Conservation (phyloP, 2,113 vertebrate species). For the Uria lomvia region DNA sequence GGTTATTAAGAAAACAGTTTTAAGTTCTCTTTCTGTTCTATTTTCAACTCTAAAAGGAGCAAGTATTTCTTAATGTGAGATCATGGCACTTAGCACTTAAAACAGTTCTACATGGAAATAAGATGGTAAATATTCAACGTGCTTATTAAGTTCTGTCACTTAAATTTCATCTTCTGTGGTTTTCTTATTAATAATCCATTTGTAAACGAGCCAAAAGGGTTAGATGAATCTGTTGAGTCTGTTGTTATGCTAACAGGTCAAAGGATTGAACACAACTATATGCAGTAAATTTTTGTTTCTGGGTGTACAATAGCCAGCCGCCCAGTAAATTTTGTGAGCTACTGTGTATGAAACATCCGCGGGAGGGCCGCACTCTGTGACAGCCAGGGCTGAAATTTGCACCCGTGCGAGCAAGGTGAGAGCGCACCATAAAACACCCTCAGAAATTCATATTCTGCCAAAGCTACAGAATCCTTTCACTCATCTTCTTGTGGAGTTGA, state of each 20-base stretch:
- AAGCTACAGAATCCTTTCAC: neutral
- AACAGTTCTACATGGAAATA: neutral
- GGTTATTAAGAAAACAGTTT: neutral
- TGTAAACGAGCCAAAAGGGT: neutral
- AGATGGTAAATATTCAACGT: neutral
- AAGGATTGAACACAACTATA: neutral
- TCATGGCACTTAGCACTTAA: neutral
- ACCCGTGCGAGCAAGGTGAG: neutral
- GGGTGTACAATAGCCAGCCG: neutral
- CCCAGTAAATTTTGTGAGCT: neutral
- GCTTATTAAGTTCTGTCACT: neutral
- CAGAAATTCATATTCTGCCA: neutral
- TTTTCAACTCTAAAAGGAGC: neutral
- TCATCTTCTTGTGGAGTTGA: neutral
- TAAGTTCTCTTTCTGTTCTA: neutral
- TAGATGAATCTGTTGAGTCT: neutral
- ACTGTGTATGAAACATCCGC: neutral
- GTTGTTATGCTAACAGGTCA: neutral
- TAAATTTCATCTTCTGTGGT: neutral
- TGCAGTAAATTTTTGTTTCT: neutral
- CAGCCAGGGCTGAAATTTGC: neutral
- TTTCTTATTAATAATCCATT: neutral
- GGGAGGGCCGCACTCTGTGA: rapidly evolving
- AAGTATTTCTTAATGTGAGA: neutral
- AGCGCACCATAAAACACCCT: rapidly evolving